Conservation (phyloP, 2,888 invertebrate genomes). For the Eilema depressum region DNA sequence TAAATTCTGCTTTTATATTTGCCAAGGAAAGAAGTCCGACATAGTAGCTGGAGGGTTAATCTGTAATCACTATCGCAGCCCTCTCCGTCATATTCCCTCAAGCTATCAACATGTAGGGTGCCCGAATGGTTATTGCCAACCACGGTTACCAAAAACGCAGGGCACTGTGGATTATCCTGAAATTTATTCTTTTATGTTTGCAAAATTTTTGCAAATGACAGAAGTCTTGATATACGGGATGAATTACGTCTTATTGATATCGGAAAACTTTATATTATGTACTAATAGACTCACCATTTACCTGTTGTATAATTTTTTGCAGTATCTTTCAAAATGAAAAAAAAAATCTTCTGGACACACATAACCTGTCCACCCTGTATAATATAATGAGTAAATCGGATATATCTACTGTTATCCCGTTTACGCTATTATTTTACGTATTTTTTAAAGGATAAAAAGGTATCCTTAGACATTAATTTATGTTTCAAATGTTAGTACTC, state of each 20-base stretch:
- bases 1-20: conserved; percentile 29
- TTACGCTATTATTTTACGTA: not conserved
- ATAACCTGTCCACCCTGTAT: too few species aligned
- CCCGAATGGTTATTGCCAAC: conserved; percentile 39
- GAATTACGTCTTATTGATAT: too few species aligned
- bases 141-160: conserved; percentile 31
- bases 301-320: too few species aligned
- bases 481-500: not conserved
- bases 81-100: conserved; percentile 47
- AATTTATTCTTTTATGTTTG: conserved; percentile 21
- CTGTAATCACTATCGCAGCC: conserved; percentile 56
- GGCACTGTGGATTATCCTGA: conserved; percentile 26
- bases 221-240: not conserved
- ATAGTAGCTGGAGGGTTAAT: conserved; percentile 53
- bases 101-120: conserved; percentile 46
- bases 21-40: conserved; percentile 35
- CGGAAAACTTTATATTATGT: too few species aligned
- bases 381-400: too few species aligned
- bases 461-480: not conserved
- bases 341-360: too few species aligned
- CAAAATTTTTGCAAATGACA: not conserved
- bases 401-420: not conserved
- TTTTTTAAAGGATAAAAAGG: not conserved
- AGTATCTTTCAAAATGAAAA: too few species aligned
- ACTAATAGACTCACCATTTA: too few species aligned